Evolutionary conservation across 2,797 vertebrate species (phyloP), one percentile per base, ranked within the genome.

Genomic region (Pangasius sanitwongsei): DNA sequence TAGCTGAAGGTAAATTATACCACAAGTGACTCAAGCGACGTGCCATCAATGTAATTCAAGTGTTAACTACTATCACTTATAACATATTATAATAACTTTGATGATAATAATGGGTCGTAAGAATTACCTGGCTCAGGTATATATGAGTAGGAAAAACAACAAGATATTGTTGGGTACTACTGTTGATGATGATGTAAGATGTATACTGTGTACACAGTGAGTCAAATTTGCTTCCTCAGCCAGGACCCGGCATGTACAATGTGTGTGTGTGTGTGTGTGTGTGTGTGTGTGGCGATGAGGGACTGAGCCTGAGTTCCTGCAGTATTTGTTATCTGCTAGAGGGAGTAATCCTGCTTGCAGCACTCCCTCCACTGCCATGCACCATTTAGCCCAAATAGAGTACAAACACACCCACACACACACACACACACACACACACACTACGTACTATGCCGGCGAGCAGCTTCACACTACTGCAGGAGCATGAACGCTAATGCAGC

Each of bases 321-420:
- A 57, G 85, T 86, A 89, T 90, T 91, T 44, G 88, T 91, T 93
- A 91, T 93, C 91, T 85, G 41, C 78, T 75, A 44, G 83, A 87
- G 87, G 78, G 87, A 86, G 83, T 80, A 86, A 87, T 89, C 90
- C 89, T 63, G 78, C 83, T 77, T 18, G 53, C 82, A 37, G 92
- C 88, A 74, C 84, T 90, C 87, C 90, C 90, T 85, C 83, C 61
- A 93, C 90, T 93, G 94, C 93, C 92, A 93, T 87, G 92, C 91
- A 91, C 92, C 93, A 92, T 94, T 95, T 95, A 94, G 91, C 91
- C 90, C 92, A 92, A 95, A 94, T 90, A 91, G 92, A 93, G 91
- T 90, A 94, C 91, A 94, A 92, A 94, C 93, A 92, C 95, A 53
- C 44, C 12, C 85, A 41, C 37, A 6, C 41, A 31, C 15, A 55